These are phyloP conservation scores for Sminthurinus aureus DNA, from an alignment of 2,888 invertebrate species.

Conservation along the genomic window DNA sequence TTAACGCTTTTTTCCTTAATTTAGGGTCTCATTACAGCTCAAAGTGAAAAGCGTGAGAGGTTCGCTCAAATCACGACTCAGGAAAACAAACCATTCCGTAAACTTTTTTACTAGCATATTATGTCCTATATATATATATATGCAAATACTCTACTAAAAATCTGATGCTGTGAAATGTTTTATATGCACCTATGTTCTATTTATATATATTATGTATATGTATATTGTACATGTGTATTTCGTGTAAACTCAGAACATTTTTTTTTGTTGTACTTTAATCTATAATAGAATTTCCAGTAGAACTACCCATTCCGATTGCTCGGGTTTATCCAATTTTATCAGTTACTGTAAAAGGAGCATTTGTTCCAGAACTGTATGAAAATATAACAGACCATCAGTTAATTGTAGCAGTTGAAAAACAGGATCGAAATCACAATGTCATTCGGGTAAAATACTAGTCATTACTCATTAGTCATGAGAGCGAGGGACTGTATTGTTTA, in stretches of 20 bases:
- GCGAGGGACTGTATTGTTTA: too few relatives aligned
- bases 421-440: conserved; percentile 36
- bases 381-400: conserved; percentile 50
- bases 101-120: neutral
- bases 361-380: conserved; percentile 67
- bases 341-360: conserved; percentile 69
- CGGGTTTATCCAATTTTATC: conserved; percentile 62
- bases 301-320: conserved; percentile 40
- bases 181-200: neutral
- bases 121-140: too few relatives aligned
- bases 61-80: conserved; percentile 30
- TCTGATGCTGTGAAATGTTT: neutral
- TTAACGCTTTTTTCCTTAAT: neutral
- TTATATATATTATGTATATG: too few relatives aligned
- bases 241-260: too few relatives aligned
- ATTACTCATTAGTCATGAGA: neutral
- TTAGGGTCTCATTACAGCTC: conserved; percentile 53
- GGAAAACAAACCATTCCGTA: conserved; percentile 36
- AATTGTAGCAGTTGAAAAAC: conserved; percentile 42
- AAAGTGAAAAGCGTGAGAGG: conserved; percentile 42
- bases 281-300: conserved; percentile 48
- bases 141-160: too few relatives aligned
- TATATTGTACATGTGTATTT: too few relatives aligned
- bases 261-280: neutral
- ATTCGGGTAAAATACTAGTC: conserved; percentile 40